Percentiles rank a stretch among this genome's conserved stretches.
phyloP scores from a whole-genome alignment of 1,140 invertebrate species.

The Euura lappo region DNA sequence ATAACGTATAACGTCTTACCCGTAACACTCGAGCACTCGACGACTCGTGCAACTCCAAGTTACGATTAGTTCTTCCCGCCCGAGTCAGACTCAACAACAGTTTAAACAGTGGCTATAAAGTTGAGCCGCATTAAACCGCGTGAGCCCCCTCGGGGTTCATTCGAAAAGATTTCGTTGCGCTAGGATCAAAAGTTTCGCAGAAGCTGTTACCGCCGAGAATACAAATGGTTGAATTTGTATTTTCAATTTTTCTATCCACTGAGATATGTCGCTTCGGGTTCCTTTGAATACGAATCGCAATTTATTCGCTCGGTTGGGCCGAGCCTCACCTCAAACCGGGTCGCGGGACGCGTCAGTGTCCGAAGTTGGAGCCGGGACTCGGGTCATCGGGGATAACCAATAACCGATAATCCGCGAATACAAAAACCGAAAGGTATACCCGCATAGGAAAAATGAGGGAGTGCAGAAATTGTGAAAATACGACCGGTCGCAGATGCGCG shows the following conservation, averaged over 20 bases:
- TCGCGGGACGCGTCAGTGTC: neutral
- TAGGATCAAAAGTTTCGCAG: neutral
- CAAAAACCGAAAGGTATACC: too few species aligned
- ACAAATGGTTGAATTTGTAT: too few species aligned
- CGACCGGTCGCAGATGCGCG: too few species aligned
- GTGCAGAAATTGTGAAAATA: too few species aligned
- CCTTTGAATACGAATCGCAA: constrained; percentile 12
- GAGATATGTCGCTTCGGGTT: neutral
- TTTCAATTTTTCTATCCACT: neutral
- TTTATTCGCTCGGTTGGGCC: constrained; percentile 6
- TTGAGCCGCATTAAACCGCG: neutral
- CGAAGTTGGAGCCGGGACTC: too few species aligned
- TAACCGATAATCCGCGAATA: neutral
- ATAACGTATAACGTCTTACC: too few species aligned
- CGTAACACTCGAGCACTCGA: too few species aligned
- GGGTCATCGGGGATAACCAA: constrained; percentile 10
- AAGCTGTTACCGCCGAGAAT: neutral
- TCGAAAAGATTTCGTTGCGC: neutral
- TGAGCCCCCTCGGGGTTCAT: neutral
- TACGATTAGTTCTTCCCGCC: too few species aligned
- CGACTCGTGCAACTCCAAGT: too few species aligned
- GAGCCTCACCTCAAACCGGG: neutral
- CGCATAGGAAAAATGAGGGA: too few species aligned
- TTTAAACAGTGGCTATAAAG: neutral
- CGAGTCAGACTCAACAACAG: neutral